Conservation (phyloP, 2,888 invertebrate genomes). For the Gari tellinella region DNA sequence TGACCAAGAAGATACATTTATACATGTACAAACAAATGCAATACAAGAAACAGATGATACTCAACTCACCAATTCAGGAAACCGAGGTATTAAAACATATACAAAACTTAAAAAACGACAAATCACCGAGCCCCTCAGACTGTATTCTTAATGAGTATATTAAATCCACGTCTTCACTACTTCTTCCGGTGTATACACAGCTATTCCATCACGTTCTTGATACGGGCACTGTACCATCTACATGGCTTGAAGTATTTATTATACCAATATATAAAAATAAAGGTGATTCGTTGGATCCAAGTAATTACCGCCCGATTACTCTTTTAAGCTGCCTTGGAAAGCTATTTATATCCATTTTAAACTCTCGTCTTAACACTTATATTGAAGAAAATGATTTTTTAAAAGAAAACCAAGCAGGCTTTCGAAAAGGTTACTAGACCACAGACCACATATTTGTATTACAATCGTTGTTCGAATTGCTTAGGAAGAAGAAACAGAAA, state of each 20-base stretch:
- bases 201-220: slow-evolving; percentile 36
- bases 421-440: no score
- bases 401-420: no score
- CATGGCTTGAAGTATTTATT: slow-evolving; percentile 38
- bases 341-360: no score
- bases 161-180: slow-evolving; percentile 9
- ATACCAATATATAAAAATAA: slow-evolving; percentile 39
- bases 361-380: no score
- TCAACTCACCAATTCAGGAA: slow-evolving; percentile 23
- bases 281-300: slow-evolving; percentile 17
- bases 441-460: no score
- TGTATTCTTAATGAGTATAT: slow-evolving; percentile 50
- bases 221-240: slow-evolving; percentile 24
- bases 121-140: slow-evolving; percentile 23
- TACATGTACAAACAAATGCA: neutral
- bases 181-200: slow-evolving; percentile 14
- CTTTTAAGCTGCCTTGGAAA: no score
- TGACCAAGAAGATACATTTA: no score
- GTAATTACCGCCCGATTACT: slow-evolving; percentile 38
- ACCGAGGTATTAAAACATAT: slow-evolving; percentile 28
- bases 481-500: no score
- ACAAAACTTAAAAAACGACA: slow-evolving; percentile 32
- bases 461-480: no score
- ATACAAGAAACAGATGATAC: no score
- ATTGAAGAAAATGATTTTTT: no score